Conservation (phyloP, 2,888 invertebrate species). For the Trachelus iudaicus region DNA sequence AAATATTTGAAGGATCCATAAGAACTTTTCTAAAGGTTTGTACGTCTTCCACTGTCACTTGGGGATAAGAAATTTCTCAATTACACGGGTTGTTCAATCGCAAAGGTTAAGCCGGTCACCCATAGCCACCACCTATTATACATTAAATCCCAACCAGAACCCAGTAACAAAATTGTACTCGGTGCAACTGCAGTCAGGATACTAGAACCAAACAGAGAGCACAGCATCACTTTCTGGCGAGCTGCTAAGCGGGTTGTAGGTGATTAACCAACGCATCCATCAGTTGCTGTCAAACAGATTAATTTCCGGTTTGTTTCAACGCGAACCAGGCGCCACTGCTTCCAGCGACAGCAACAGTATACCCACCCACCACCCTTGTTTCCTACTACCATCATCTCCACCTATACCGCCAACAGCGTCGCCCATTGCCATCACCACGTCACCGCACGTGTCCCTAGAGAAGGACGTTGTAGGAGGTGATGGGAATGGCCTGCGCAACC, state of each 20-base stretch:
- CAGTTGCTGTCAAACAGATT: constrained; percentile 9
- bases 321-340: neutral
- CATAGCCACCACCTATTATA: neutral
- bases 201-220: neutral
- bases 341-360: neutral
- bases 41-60: neutral
- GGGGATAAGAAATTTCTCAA: neutral
- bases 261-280: constrained; percentile 12
- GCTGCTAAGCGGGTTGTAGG: constrained; percentile 2
- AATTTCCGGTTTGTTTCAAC: constrained; percentile 13
- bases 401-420: neutral
- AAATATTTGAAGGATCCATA: neutral
- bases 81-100: neutral
- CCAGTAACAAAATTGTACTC: neutral
- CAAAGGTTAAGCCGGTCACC: neutral
- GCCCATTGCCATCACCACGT: neutral
- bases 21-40: neutral
- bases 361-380: neutral
- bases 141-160: neutral
- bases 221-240: neutral
- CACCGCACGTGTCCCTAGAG: neutral
- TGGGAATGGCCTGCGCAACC: neutral
- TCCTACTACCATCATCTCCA: neutral
- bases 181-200: neutral
- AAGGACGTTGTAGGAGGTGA: neutral